Evolutionary conservation across 2,113 vertebrate genomes (phyloP), one percentile per base, ranked within the genome.

Genomic region (Percopsis transmontana): DNA sequence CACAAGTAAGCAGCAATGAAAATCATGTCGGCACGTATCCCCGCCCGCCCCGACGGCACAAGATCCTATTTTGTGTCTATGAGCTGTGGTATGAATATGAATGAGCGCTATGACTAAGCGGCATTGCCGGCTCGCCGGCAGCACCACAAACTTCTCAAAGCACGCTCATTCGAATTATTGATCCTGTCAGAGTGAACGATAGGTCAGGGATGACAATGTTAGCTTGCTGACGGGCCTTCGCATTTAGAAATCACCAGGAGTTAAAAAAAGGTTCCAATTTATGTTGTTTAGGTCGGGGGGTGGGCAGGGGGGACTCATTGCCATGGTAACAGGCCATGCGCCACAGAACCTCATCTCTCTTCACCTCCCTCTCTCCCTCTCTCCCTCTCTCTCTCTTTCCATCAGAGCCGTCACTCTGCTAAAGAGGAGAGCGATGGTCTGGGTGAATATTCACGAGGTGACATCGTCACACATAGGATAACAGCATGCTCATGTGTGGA

Each of bases 311-410:
- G 83, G 82, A 81, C 76, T 65, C 62, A 78, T 92, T 56, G 79
- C 89, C 76, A 91, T 91, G 89, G 90, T 86, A 90, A 93, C 90
- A 84, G 79, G 79, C 67, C 82, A 88, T 86, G 77, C 80, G 82
- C 76, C 65, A 72, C 78, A 66, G 60, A 79, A 58, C 69, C 75
- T 76, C 65, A 56, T 54, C 77, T 56, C 19, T 12, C 54, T 23
- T 23, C 57, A 61, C 64, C 27, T 48, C 45, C 15, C 45, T 2
- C 45, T 38, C 20, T 39, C 33, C 11, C 40, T 5, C 11, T 16
- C 57, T 44, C 61, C 64, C 57, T 14, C 40, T 20, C 42, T 24
- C 19, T 39, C n/a, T 18, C 52, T 9, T 42, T 23, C 39, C 38
- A 45, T 45, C 27, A 33, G n/a, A n/a, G n/a, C n/a, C n/a, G n/a